Base-by-base conservation (phyloP, 2,888 invertebrate genomes). In the Ennomos erosarius region DNA sequence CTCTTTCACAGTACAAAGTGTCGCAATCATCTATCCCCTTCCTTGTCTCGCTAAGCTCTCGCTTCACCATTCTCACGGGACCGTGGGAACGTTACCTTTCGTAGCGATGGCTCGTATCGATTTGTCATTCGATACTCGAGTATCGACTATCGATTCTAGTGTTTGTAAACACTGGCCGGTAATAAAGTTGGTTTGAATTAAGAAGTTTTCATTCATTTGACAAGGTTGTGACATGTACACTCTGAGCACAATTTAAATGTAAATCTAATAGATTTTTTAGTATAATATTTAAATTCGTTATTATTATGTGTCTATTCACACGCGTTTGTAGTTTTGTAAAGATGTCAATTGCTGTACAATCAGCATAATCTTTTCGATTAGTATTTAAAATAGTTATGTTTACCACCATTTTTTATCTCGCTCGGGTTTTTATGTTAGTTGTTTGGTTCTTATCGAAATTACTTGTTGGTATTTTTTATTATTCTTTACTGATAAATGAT, bases 1-100 rank as follows among this genome's bases (percentile, higher is more conserved):
- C 63, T 68, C 66, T 46, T 33, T 49, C 68, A 33, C 59, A 10
- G 11, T 10, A 55, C 51, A 48, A 50, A 59, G 51, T 68, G 58
- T 68, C 60, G 66, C 59, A 66, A 66, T 65, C 59, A 49, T 50
- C 49, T 55, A 58, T 64, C 55, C 9, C 57, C 16, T 37, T 64
- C 68, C 16, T 57, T 49, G 16, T 64, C 64, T 53, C n/a, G 11
- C 45, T n/a, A 42, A 39, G 50, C 59, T 72, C 79, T 71, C 75
- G 69, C 74, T 70, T 66, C 69, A 70, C 67, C 77, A 74, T 77
- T 82, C 81, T 76, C 81, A 82, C 81, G 81, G 66, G 48, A 74
- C 73, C 81, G 81, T 82, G 81, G 77, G 81, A 82, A 82, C 79
- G 66, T 76, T 80, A 82, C 82, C 82, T 82, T 82, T 82, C 70